Conservation (phyloP, 2,113 vertebrate species). For the Budorcas taxicolor region DNA sequence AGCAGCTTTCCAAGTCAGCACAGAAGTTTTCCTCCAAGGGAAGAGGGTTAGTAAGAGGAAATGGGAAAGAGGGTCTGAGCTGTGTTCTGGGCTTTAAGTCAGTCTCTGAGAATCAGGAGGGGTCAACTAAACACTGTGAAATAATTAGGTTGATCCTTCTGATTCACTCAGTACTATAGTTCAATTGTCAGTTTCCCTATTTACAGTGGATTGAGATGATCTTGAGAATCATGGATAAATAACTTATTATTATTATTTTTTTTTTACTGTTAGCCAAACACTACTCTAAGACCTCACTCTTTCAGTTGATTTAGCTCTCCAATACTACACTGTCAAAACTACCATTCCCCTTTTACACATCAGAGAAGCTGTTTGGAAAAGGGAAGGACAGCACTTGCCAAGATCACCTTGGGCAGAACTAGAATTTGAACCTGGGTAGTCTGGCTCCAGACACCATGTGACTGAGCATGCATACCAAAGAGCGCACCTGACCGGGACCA, state of each 20-base stretch:
- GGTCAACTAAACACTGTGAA: neutral
- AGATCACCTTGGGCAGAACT: neutral
- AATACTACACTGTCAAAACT: neutral
- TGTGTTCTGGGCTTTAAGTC: neutral
- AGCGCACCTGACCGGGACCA: neutral
- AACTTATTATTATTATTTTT: neutral
- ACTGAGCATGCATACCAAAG: neutral
- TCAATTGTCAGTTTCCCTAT: neutral
- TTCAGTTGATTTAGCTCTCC: neutral
- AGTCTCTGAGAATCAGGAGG: neutral
- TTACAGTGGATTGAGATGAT: neutral
- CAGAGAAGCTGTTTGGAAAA: neutral
- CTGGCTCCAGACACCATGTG: neutral
- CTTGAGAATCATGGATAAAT: neutral
- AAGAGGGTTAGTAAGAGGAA: neutral
- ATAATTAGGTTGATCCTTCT: neutral
- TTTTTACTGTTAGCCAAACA: neutral
- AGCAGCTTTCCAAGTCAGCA: conserved; percentile 41
- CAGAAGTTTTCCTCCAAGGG: neutral
- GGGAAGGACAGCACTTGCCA: neutral
- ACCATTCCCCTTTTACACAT: neutral
- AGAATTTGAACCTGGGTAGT: neutral
- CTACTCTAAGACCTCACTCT: neutral
- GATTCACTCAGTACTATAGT: neutral
- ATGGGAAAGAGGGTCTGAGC: neutral